Evolutionary conservation across 2,797 vertebrate genomes (phyloP), one percentile per base, ranked within the genome.

Genomic region (Catharus ustulatus): DNA sequence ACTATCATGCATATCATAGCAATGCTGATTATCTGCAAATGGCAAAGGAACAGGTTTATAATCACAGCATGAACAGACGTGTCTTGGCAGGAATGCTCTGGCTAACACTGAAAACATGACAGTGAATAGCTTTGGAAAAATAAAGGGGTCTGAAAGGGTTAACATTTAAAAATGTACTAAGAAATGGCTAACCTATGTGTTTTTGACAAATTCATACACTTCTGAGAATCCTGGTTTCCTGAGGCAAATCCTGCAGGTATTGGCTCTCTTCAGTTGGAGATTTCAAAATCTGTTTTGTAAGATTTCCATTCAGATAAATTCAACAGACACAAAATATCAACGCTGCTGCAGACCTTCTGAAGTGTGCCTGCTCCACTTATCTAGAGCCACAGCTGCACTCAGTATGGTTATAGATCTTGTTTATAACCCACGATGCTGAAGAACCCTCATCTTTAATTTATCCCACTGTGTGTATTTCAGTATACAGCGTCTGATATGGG

Each of bases 361-460:
- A 72, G 92, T 94, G 88, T 72, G 77, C 51, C 83, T 96, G 49
- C 69, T 79, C 71, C 72, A 95, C 94, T 96, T 94, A 93, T 95
- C 93, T 88, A 90, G 73, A 94, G 78, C 73, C 82, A 85, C 95
- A 96, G 96, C 83, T 93, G 89, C 82, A 92, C 80, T 91, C 91
- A 78, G 4, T 93, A 84, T 55, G 78, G 87, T 94, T 96, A 95
- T 54, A 95, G 91, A 94, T 93, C 93, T 95, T 94, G 88, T 93
- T 96, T 95, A 95, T 93, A 96, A 95, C 91, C 93, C 85, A 80
- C 1, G 5, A 67, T 74, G 89, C 22, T 78, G 91, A 95, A 92
- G 94, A 96, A 95, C 74, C 42, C 92, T 97, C 88, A 96, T 85
- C 59, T 90, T 94, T 96, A 96, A 94, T 92, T 96, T 95, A 96